Evolutionary conservation across 2,888 invertebrate species (phyloP), one percentile per base, ranked within the genome.

Genomic region (Fragum whitleyi): DNA sequence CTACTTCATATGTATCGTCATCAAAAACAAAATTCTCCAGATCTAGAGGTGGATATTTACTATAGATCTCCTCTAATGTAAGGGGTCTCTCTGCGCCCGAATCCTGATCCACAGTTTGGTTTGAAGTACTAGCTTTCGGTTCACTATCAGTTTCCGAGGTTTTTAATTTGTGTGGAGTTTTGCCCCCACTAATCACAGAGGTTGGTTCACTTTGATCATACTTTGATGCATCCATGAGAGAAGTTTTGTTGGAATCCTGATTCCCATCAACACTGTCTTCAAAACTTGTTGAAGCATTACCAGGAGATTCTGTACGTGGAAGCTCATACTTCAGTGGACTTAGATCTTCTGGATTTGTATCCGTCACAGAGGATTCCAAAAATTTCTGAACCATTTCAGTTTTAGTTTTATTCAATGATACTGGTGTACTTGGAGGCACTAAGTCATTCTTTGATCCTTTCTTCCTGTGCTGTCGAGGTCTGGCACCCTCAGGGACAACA

Each of bases 21-120:
- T 95, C 92, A 36, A 82, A 57, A 11, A 67, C 74, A 90, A 96
- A 95, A 91, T 95, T 93, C 90, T 95, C 94, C 82, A 94, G 93
- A 93, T 96, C 96, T 72, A 97, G 92, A 0, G 96, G 96, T 65
- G 96, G 96, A 89, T 97, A 94, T 90, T 95, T 95, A 29, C 96
- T 95, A 88, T 96, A 94, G 77, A 96, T 96, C 78, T 92, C 91
- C 53, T 91, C 89, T 32, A 92, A 87, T 69, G 90, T 86, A 16
- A 88, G 74, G 21, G 80, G 79, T 74, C 83, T 87, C 23, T 61
- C 65, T 11, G 70, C 53, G 55, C 53, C 53, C 36, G 28, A 32
- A 51, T 32, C 14, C 39, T 61, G 59, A 47, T 73, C 51, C n/a
- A 42, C 23, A 47, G 29, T 21, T 1, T 70, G 79, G 59, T 21